Evolutionary conservation across 1,140 invertebrate species (phyloP).

Genomic region (Hyposmocoma kahamanoa): DNA sequence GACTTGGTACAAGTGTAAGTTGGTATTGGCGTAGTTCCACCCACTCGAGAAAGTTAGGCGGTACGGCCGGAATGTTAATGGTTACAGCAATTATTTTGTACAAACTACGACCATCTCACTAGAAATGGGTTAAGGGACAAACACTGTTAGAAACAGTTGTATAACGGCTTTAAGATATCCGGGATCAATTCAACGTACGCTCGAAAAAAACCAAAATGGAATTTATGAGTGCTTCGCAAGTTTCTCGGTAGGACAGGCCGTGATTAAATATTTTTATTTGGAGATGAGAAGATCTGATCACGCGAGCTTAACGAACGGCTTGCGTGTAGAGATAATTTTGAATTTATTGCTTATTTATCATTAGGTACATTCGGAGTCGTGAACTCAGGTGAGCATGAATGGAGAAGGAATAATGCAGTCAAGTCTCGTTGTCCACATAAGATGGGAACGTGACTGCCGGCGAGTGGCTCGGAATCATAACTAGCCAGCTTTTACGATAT

Average conservation of each 20-base stretch:
- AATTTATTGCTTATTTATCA: neutral
- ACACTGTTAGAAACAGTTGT: slow-evolving; percentile 21
- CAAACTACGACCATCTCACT: slow-evolving; percentile 21
- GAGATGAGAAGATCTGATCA: slow-evolving; percentile 4
- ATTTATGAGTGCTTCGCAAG: neutral
- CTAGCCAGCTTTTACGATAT: slow-evolving; percentile 34
- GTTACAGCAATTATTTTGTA: slow-evolving; percentile 41
- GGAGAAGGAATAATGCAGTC: slow-evolving; percentile 33
- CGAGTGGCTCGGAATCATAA: slow-evolving; percentile 39
- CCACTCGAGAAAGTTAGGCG: slow-evolving; percentile 36
- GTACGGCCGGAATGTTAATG: slow-evolving; percentile 43
- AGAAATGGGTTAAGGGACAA: slow-evolving; percentile 26
- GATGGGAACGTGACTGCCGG: slow-evolving; percentile 35
- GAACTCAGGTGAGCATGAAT: slow-evolving; percentile 23
- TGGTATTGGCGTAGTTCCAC: slow-evolving; percentile 18
- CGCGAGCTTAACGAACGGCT: slow-evolving; percentile 16
- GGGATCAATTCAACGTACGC: neutral
- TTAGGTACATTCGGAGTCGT: neutral
- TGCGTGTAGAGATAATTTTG: slow-evolving; percentile 1
- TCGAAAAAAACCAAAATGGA: neutral
- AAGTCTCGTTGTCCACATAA: slow-evolving; percentile 28
- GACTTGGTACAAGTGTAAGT: slow-evolving; percentile 28
- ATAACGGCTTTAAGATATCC: neutral
- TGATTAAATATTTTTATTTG: slow-evolving; percentile 6
- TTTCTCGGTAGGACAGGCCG: neutral